Percentiles rank a stretch among this genome's conserved stretches.
phyloP scores from a whole-genome alignment of 53 echinoderm and acorn worm species.

The Henricia sp. region DNA sequence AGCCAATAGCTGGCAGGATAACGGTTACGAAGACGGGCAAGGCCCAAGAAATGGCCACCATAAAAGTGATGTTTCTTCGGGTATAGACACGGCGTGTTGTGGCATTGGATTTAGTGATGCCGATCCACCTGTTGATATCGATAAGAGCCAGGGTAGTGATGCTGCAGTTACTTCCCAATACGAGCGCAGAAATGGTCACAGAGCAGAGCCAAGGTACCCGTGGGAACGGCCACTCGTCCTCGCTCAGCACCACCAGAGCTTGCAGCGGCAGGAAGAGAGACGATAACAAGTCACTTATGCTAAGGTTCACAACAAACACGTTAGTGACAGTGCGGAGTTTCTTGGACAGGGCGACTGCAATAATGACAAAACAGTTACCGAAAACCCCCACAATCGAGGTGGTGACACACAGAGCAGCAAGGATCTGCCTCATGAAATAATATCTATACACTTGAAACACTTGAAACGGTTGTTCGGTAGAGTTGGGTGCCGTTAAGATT shows the following conservation, averaged over 20 bases:
- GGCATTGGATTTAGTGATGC: too few species aligned
- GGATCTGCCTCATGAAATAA: neutral
- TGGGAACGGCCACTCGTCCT: neutral
- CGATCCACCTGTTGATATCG: too few species aligned
- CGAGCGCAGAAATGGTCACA: too few species aligned
- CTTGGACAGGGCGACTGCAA: neutral
- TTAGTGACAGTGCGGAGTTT: too few species aligned
- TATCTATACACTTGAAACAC: neutral
- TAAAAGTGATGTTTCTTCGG: neutral
- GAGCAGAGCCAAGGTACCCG: neutral
- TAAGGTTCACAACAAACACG: too few species aligned
- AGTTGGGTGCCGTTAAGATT: too few species aligned
- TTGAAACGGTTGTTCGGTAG: too few species aligned
- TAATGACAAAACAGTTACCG: neutral
- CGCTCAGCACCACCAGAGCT: neutral
- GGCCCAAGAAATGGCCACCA: slow-evolving; percentile 29
- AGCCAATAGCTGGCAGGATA: slow-evolving; percentile 27
- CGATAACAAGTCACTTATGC: neutral
- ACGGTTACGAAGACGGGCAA: slow-evolving; percentile 55
- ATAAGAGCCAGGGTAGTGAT: slow-evolving; percentile 1
- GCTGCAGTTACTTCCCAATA: neutral
- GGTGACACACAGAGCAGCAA: neutral
- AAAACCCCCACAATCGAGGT: neutral
- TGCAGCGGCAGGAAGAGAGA: slow-evolving; percentile 7
- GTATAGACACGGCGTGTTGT: slow-evolving; percentile 1